These are phyloP conservation scores for Armadillidium nasatum DNA, from an alignment of 1,140 invertebrate genomes.

Conservation along the genomic window DNA sequence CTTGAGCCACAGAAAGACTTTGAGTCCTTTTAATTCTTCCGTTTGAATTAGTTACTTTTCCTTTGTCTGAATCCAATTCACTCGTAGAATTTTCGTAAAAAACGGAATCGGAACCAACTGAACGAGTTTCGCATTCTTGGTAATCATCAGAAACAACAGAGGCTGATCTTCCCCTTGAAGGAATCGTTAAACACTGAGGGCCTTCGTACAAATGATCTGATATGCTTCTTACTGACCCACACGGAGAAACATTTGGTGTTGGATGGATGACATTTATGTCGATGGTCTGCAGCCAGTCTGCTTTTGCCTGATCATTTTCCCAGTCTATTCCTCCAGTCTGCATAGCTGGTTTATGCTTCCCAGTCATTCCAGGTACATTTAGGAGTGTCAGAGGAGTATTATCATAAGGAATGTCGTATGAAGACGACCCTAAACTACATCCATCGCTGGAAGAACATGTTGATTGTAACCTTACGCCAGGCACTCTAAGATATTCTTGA, in stretches of 20 bases:
- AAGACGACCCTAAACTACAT: constrained; percentile 36
- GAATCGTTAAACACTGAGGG: constrained; percentile 24
- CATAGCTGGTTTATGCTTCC: constrained; percentile 31
- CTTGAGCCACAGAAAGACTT: constrained; percentile 22
- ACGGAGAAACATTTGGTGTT: constrained; percentile 43
- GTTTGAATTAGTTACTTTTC: neutral
- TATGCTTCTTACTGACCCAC: constrained; percentile 41
- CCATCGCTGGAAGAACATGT: constrained; percentile 37
- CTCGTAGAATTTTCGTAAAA: constrained; percentile 37
- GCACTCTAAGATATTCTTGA: constrained; percentile 38
- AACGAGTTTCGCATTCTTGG: constrained; percentile 37
- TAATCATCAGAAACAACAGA: constrained; percentile 29
- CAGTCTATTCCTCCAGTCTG: constrained; percentile 43
- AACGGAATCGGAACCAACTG: constrained; percentile 44
- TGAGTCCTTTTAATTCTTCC: constrained; percentile 1
- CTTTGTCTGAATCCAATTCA: constrained; percentile 34
- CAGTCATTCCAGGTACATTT: constrained; percentile 33
- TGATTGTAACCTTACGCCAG: constrained; percentile 36
- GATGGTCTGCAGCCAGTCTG: constrained; percentile 42
- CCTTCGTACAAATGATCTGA: constrained; percentile 32
- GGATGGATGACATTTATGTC: constrained; percentile 46
- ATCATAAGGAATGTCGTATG: constrained; percentile 32
- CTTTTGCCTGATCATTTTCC: constrained; percentile 43
- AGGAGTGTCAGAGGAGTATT: constrained; percentile 32
- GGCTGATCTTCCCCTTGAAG: constrained; percentile 21